Conservation (phyloP, 2,797 vertebrate species). For the Ciconia nigra region DNA sequence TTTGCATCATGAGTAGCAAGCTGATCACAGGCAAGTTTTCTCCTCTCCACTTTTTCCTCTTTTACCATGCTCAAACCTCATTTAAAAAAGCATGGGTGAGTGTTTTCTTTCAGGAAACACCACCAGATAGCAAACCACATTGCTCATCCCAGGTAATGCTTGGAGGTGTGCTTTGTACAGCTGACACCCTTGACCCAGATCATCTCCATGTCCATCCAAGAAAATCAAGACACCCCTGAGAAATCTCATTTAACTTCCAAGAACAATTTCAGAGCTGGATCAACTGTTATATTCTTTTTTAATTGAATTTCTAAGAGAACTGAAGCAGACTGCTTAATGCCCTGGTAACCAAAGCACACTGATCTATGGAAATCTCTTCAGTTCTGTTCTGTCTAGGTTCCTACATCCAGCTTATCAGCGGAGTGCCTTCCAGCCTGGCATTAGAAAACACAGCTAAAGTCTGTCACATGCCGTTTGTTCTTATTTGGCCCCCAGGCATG, state of each 20-base stretch:
- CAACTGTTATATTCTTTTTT: neutral
- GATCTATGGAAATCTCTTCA: neutral
- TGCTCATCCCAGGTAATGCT: neutral
- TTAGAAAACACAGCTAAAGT: neutral
- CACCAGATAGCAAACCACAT: neutral
- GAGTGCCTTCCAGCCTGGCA: neutral
- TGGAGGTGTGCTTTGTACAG: neutral
- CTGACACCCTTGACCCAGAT: neutral
- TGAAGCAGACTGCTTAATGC: neutral
- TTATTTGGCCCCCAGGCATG: neutral
- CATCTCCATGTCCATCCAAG: neutral
- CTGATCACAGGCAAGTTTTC: neutral
- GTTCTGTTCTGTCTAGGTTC: neutral
- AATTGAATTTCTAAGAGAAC: neutral
- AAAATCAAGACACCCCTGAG: neutral
- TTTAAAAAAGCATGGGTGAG: neutral
- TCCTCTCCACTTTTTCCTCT: neutral
- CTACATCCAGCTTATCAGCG: neutral
- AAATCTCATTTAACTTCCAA: neutral
- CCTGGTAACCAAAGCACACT: neutral
- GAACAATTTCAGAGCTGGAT: neutral
- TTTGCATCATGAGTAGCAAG: neutral
- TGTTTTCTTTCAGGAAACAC: neutral
- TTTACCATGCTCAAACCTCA: neutral
- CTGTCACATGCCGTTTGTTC: neutral